Evolutionary conservation across 2,113 vertebrate genomes (phyloP).

Genomic region (Oxygymnocypris stewartii): DNA sequence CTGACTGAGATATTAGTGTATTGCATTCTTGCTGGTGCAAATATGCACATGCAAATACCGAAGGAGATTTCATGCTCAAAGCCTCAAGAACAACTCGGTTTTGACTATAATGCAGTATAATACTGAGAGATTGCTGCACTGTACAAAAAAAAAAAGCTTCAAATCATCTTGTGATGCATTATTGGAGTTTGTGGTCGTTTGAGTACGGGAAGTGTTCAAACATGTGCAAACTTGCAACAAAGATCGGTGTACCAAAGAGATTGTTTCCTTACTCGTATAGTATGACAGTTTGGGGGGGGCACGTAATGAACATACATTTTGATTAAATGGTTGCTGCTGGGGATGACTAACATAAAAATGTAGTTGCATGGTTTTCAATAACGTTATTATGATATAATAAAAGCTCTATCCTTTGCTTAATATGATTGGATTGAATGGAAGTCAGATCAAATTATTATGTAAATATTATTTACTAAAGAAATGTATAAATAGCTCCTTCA

Average conservation of each 20-base stretch:
- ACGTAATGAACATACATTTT: neutral
- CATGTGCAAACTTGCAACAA: neutral
- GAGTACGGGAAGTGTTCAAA: neutral
- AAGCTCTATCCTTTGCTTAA: no score
- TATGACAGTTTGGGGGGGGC: neutral
- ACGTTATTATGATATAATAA: neutral
- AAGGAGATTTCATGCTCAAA: constrained; percentile 36
- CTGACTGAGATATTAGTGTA: neutral
- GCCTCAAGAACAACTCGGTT: constrained; percentile 11
- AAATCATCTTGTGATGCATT: neutral
- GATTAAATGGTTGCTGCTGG: neutral
- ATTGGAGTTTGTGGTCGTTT: neutral
- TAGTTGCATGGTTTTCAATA: neutral
- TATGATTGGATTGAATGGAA: no score
- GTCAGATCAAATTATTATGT: no score
- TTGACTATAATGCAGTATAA: neutral
- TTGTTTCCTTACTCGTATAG: neutral
- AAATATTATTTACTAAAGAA: neutral
- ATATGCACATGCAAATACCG: constrained; percentile 19
- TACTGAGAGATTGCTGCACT: neutral
- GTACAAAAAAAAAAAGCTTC: neutral
- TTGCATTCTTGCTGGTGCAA: constrained; percentile 11
- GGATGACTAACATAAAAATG: neutral
- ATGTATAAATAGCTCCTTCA: neutral
- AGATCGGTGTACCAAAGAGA: no score